Evolutionary conservation across 2,888 invertebrate species (phyloP), one percentile per base, ranked within the genome.

Genomic region (Biston stratarius): DNA sequence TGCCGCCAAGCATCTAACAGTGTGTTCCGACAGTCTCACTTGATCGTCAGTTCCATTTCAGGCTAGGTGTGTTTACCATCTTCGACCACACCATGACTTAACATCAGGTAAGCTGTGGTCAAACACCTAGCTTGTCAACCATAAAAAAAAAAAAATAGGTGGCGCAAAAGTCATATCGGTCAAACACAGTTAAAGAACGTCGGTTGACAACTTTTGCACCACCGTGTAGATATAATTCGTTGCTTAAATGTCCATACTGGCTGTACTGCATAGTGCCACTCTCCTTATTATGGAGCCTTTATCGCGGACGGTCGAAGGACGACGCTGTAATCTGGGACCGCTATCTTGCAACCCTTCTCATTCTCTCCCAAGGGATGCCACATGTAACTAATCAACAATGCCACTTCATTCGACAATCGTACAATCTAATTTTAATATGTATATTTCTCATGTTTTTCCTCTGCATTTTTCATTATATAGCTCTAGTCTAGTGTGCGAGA

Each of bases 251-350:
- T 44, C 57, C 9, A 36, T 67, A 61, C 61, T 57, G 65, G 36
- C 10, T 51, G 33, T 66, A 57, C 9, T n/a, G 51, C 44, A 12
- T 63, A 40, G 15, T 49, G 40, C 14, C 56, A 38, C 61, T 24
- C 59, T 62, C 56, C 65, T 67, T 67, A 66, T 68, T 69, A 69
- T 66, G 64, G 24, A 34, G 58, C 64, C 63, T 73, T 71, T 71
- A 70, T 72, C 67, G 52, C 63, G 63, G 62, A 64, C 71, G 69
- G 64, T 66, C 71, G 73, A 71, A 69, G 71, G 73, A 69, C 67
- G 73, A 69, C 67, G 55, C 42, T 38, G 68, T 74, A 74, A 76
- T 76, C 75, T 72, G 68, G 65, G 68, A 70, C 72, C 70, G 75
- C 49, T 72, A 75, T 76, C 73, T 76, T 72, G 60, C 69, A 69